Base-by-base conservation (phyloP, 2,888 invertebrate genomes). In the Hecatera dysodea region DNA sequence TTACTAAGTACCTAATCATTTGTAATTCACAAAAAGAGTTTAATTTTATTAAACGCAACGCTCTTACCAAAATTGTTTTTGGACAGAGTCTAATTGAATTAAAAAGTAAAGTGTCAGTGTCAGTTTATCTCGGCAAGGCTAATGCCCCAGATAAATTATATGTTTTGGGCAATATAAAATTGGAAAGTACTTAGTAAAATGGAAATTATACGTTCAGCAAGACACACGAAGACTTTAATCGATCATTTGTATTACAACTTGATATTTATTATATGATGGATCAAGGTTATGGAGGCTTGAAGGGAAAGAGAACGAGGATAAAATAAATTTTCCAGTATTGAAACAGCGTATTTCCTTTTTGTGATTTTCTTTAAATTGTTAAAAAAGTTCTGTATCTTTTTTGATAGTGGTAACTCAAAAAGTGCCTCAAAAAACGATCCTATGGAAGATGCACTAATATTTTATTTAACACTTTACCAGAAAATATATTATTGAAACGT, bases 241-340 rank as follows among this genome's bases (percentile, higher is more conserved):
- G 91, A 93, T 87, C 91, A 91, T 83, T 86, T 94, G 70, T 93
- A 92, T 78, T 89, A 90, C 75, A 92, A 90, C 86, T 87, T 94
- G 67, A 90, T 93, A 85, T 90, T 91, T 83, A 88, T 91, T 57
- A 87, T 89, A 81, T 90, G 86, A 89, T 82, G 63, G 75, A 85
- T 78, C 48, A 60, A 6, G 3, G 29, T 3, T 65, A 22, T 17
- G 24, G 42, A 57, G 39, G 9, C 24, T 50, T 15, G 46, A 33
- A 55, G 44, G 48, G 65, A 46, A 36, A 55, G n/a, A 52, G 7
- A 44, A 64, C 44, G 27, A 39, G 12, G 53, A 59, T 19, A 24
- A 15, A 17, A 80, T 6, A 48, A 50, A 17, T 56, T 71, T 62
- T 46, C 2, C 22, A 53, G 27, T 48, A 39, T 27, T 66, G 24